Percentiles rank a stretch among this genome's conserved stretches.
phyloP scores from a whole-genome alignment of 1,140 invertebrate species.

The Lordiphosa collinella region DNA sequence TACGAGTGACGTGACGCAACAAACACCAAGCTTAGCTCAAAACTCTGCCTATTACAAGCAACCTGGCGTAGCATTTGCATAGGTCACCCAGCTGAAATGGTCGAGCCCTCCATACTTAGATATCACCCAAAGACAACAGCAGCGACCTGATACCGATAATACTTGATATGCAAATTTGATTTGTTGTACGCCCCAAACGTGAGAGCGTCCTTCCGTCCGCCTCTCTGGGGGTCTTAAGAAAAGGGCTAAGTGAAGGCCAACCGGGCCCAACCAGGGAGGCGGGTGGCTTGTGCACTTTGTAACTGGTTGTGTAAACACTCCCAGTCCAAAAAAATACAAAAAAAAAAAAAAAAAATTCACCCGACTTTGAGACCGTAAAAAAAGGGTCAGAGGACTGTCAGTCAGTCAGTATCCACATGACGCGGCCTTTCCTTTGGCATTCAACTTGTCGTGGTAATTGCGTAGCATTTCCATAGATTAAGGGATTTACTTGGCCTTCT shows the following conservation, averaged over 20 bases:
- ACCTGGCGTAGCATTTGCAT: too few species aligned
- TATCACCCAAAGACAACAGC: neutral
- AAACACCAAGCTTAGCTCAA: too few species aligned
- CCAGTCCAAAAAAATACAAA: conserved; percentile 22
- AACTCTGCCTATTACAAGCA: too few species aligned
- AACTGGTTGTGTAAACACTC: conserved; percentile 76
- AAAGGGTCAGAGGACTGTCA: conserved; percentile 62
- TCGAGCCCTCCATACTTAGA: too few species aligned
- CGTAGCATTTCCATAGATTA: conserved; percentile 79
- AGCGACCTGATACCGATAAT: conserved; percentile 57
- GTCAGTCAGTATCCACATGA: conserved; percentile 47
- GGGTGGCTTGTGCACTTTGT: conserved; percentile 74
- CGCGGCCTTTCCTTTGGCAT: conserved; percentile 33
- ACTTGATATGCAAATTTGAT: conserved; percentile 76
- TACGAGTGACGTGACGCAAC: too few species aligned
- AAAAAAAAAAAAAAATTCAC: conserved; percentile 12
- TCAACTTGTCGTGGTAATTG: conserved; percentile 76
- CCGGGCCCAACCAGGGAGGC: too few species aligned
- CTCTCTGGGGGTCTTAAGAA: conserved; percentile 2
- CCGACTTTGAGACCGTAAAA: conserved; percentile 22
- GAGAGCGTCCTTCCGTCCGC: conserved; percentile 30
- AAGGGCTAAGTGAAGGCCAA: conserved; percentile 31
- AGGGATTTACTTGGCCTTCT: conserved; percentile 66
- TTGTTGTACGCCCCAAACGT: conserved; percentile 59
- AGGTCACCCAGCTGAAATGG: too few species aligned